phyloP scores from a whole-genome alignment of 2,113 vertebrate species.

The Corapipo altera region DNA sequence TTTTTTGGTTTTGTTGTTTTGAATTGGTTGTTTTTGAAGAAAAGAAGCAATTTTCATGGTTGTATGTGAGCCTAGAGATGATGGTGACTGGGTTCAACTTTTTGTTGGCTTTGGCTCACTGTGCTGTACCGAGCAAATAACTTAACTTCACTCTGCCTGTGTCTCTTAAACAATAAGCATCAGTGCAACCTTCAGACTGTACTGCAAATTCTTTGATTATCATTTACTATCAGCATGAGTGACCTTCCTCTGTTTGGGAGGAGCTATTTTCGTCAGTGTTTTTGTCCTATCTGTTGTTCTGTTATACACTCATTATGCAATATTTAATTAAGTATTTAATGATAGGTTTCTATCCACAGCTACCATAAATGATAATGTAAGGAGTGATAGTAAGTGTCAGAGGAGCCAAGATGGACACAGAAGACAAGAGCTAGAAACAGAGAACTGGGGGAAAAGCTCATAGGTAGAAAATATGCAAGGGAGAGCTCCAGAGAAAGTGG shows the following conservation, averaged over 20 bases:
- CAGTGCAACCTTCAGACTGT: neutral
- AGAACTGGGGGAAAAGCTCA: neutral
- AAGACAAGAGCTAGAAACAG: neutral
- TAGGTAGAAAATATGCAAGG: neutral
- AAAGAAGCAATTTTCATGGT: neutral
- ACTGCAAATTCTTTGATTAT: neutral
- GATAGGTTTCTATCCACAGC: neutral
- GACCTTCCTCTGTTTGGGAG: neutral
- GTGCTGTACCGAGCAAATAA: neutral
- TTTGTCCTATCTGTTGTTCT: neutral
- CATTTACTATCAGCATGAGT: neutral
- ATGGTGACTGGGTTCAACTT: neutral
- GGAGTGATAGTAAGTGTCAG: neutral
- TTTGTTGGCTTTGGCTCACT: constrained; percentile 8
- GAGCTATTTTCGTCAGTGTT: neutral
- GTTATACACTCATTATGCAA: neutral
- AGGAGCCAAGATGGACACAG: neutral
- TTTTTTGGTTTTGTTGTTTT: neutral
- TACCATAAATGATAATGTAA: neutral
- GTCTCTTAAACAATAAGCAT: neutral
- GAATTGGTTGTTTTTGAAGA: neutral
- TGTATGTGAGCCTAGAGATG: neutral
- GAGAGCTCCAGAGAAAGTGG: neutral
- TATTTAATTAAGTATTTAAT: neutral
- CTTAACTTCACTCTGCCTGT: neutral